Percentiles rank a stretch among this genome's conserved stretches.
Evolutionary conservation across 2,113 vertebrate species (phyloP).

Genomic region (Microtus oregoni): DNA sequence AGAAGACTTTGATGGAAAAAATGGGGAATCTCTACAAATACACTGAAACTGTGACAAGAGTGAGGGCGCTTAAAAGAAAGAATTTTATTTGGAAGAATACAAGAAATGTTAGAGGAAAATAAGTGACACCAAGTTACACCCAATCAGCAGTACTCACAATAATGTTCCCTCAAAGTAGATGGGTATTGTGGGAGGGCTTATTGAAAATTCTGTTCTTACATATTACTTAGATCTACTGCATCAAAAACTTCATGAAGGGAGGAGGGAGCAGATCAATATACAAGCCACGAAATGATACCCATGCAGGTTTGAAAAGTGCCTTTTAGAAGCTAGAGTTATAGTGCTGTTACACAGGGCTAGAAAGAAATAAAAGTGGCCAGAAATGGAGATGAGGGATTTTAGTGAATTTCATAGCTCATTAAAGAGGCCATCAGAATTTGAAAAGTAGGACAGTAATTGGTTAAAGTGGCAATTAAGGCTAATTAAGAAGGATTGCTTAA

Average conservation of each 20-base stretch:
- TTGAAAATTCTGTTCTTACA: not conserved
- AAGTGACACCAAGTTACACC: not conserved
- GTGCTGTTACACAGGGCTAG: not conserved
- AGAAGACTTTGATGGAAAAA: not conserved
- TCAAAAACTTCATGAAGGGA: not conserved
- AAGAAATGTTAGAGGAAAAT: not conserved
- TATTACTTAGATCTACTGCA: not conserved
- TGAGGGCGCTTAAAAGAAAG: not conserved
- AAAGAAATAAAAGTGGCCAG: not conserved
- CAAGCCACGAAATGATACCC: not conserved
- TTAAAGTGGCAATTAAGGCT: not conserved
- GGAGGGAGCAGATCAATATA: not conserved
- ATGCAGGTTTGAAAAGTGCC: not conserved
- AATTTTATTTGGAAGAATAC: not conserved
- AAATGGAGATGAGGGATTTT: not conserved
- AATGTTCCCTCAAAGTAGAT: not conserved
- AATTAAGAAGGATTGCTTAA: not conserved
- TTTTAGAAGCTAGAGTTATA: not conserved
- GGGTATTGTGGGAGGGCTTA: not conserved
- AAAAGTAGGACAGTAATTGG: not conserved
- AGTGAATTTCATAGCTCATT: not conserved
- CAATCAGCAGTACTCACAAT: not conserved
- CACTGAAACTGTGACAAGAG: not conserved
- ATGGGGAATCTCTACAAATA: not conserved
- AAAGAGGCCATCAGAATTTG: not conserved